Base-by-base conservation (phyloP, 2,888 invertebrate species). In the Galerucella nymphaeae region DNA sequence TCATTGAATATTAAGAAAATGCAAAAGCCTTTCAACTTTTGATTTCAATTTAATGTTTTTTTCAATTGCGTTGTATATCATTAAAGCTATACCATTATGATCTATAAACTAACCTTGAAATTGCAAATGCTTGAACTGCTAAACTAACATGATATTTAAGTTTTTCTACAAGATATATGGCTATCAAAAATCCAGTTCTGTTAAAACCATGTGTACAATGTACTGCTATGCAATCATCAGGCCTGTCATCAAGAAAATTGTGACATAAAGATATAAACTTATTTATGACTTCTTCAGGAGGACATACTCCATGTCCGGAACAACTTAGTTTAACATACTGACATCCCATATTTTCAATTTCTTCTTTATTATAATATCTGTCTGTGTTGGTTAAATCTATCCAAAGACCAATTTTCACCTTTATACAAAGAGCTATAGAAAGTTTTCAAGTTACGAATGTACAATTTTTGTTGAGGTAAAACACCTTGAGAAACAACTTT, bases 181-280 rank as follows among this genome's bases (percentile, higher is more conserved):
- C 91, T 66, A 99, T 94, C 11, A 99, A 88, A 84, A 99, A 99
- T 0, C 99, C 99, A 13, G 98, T 98, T 80, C 99, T 90, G 85
- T 99, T 99, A 86, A 98, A 99, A 0, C 99, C 99, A 86, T 99
- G 99, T 0, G 99, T 98, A 83, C 98, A 98, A 85, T 98, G 98
- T 8, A 98, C 93, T 11, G 92, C 95, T 79, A 95, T 92, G 62
- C 90, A 86, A 81, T 96, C 93, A 72, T 94, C 85, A 0, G 98
- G 97, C 82, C 95, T 90, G 76, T 94, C 91, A 23, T 89, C 88
- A 45, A 95, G 92, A 83, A 96, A 98, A 76, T 90, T 90, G 70
- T 91, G 90, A 72, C 96, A 96, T 58, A 95, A 85, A 76, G 91
- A 88, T 72, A 98, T 92, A 84, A 99, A 99, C n/a, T 90, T 87